These are phyloP conservation scores for Drosophila picticornis DNA, from an alignment of 2,888 invertebrate species.

Conservation along the genomic window DNA sequence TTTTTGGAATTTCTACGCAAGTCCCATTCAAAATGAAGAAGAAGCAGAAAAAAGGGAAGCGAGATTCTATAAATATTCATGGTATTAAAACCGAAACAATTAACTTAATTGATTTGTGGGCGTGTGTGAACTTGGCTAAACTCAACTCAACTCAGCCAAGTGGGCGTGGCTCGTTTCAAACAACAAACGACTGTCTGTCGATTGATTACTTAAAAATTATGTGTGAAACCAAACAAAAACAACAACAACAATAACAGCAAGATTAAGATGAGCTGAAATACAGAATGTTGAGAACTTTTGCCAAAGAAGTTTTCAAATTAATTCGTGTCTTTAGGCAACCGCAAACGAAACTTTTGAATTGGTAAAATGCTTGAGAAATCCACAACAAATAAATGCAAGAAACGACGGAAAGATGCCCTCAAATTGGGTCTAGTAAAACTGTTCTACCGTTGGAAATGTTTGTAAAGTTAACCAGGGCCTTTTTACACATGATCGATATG, in stretches of 20 bases:
- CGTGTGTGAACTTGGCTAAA: slow-evolving; percentile 5
- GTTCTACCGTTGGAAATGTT: neutral
- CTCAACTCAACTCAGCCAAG: neutral
- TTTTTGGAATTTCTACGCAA: slow-evolving; percentile 42
- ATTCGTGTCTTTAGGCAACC: slow-evolving; percentile 63
- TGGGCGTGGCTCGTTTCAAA: slow-evolving; percentile 11
- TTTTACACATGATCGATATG: neutral
- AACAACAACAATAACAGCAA: slow-evolving; percentile 18
- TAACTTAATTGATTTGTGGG: slow-evolving; percentile 71
- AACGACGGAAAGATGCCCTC: slow-evolving; percentile 20
- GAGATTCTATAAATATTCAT: neutral
- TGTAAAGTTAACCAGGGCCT: neutral
- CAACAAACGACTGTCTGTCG: slow-evolving; percentile 44
- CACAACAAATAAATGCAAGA: slow-evolving; percentile 51
- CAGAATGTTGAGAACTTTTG: slow-evolving; percentile 35
- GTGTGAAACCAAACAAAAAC: slow-evolving; percentile 62
- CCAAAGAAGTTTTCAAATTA: slow-evolving; percentile 66
- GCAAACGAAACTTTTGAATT: slow-evolving; percentile 56
- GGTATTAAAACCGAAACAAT: slow-evolving; percentile 53
- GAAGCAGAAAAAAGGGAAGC: neutral
- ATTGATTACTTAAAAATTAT: slow-evolving; percentile 76
- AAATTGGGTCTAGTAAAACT: neutral
- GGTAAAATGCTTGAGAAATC: slow-evolving; percentile 32
- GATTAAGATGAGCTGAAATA: slow-evolving; percentile 3
- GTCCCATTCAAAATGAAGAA: slow-evolving; percentile 13